Conservation (phyloP, 2,113 vertebrate genomes). For the Pelmatolapia mariae region DNA sequence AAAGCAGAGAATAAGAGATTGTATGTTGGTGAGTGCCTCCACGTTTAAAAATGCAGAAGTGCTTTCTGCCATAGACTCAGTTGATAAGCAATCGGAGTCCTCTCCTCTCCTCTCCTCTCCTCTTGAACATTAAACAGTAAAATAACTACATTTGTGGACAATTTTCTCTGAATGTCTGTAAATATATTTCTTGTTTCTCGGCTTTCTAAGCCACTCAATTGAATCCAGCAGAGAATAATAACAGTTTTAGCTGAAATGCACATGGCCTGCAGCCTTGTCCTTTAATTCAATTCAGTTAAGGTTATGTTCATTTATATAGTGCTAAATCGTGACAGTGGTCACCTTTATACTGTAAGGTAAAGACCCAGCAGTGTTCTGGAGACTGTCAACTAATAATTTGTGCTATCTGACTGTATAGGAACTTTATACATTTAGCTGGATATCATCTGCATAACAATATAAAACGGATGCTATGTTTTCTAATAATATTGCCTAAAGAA, state of each 20-base stretch:
- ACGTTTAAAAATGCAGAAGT: conserved; percentile 27
- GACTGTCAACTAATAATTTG: neutral
- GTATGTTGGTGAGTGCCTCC: conserved; percentile 16
- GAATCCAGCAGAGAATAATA: neutral
- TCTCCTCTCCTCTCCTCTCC: fast-evolving
- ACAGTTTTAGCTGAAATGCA: neutral
- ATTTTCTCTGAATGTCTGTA: neutral
- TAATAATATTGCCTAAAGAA: neutral
- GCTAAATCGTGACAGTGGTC: neutral
- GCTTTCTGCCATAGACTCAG: neutral
- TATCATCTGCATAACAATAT: neutral
- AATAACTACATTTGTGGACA: neutral
- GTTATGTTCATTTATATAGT: neutral
- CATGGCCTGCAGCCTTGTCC: neutral
- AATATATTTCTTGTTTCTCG: neutral
- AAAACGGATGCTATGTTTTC: neutral
- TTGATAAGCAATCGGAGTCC: neutral
- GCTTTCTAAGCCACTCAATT: neutral
- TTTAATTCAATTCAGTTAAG: neutral
- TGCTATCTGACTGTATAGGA: neutral
- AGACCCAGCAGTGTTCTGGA: neutral
- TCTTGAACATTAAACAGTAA: neutral
- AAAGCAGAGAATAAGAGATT: conserved; percentile 46
- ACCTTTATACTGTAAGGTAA: neutral
- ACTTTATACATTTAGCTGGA: neutral